These are phyloP conservation scores for Trematomus bernacchii DNA, from an alignment of 2,797 vertebrate genomes.

Conservation along the genomic window DNA sequence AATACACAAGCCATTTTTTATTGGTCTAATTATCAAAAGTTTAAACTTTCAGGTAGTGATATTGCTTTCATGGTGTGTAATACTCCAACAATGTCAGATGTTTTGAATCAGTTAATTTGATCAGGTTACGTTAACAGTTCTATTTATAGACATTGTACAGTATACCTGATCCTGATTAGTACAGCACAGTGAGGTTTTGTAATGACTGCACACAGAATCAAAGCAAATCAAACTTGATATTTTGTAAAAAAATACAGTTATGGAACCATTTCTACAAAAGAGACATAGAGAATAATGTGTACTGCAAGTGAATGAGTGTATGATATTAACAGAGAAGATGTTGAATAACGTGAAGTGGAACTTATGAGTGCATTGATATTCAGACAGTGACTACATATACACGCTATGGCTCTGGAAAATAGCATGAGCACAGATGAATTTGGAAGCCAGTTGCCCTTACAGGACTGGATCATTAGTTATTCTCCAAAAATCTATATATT, in stretches of 20 bases:
- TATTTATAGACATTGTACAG: conserved; percentile 14
- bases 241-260: conserved; percentile 13
- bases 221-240: conserved; percentile 15
- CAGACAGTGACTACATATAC: neutral
- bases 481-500: neutral
- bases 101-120: conserved; percentile 17
- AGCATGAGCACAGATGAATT: neutral
- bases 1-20: conserved; percentile 11
- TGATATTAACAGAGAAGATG: neutral
- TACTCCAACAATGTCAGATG: conserved; percentile 14
- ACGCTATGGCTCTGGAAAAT: conserved; percentile 5
- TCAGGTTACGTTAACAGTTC: conserved; percentile 13
- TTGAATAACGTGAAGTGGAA: conserved; percentile 4
- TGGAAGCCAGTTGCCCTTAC: neutral
- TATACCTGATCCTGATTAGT: neutral
- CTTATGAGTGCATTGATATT: conserved; percentile 1
- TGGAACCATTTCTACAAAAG: neutral
- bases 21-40: conserved; percentile 18
- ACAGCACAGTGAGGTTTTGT: neutral
- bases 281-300: neutral
- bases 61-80: conserved; percentile 16
- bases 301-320: neutral
- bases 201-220: conserved; percentile 2
- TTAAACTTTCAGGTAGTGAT: conserved; percentile 5
- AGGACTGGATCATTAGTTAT: neutral